phyloP scores from a whole-genome alignment of 2,888 invertebrate genomes.

The Brenthis hecate region DNA sequence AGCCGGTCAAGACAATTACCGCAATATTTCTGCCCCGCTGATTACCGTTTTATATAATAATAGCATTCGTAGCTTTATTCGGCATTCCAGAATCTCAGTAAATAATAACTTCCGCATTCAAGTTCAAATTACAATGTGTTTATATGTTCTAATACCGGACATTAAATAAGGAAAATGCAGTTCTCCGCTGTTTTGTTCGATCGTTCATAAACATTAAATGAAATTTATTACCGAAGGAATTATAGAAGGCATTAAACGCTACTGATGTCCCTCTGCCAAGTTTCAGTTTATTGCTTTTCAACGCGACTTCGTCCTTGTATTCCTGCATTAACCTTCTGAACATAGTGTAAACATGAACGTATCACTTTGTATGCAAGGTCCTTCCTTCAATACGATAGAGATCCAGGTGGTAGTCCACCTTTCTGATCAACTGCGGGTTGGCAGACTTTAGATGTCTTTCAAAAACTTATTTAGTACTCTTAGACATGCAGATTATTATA shows the following conservation, averaged over 20 bases:
- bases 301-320: slow-evolving; percentile 17
- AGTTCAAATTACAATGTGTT: slow-evolving; percentile 24
- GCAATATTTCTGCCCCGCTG: too few relatives aligned
- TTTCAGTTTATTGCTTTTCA: slow-evolving; percentile 34
- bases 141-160: slow-evolving; percentile 9
- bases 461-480: too few relatives aligned
- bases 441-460: too few relatives aligned
- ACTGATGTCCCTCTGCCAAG: slow-evolving; percentile 51
- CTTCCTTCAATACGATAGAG: too few relatives aligned
- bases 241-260: slow-evolving; percentile 46
- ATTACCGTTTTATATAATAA: too few relatives aligned
- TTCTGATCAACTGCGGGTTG: too few relatives aligned
- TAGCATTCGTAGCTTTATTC: too few relatives aligned
- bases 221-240: slow-evolving; percentile 35
- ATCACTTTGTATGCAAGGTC: background rate
- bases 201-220: slow-evolving; percentile 29
- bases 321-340: background rate
- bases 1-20: too few relatives aligned
- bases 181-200: slow-evolving; percentile 21
- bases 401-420: too few relatives aligned
- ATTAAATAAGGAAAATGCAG: slow-evolving; percentile 28
- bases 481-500: too few relatives aligned
- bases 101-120: slow-evolving; percentile 1
- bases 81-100: background rate
- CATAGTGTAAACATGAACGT: background rate